phyloP scores from a whole-genome alignment of 2,113 vertebrate genomes.

The Amblyopsis rosae region DNA sequence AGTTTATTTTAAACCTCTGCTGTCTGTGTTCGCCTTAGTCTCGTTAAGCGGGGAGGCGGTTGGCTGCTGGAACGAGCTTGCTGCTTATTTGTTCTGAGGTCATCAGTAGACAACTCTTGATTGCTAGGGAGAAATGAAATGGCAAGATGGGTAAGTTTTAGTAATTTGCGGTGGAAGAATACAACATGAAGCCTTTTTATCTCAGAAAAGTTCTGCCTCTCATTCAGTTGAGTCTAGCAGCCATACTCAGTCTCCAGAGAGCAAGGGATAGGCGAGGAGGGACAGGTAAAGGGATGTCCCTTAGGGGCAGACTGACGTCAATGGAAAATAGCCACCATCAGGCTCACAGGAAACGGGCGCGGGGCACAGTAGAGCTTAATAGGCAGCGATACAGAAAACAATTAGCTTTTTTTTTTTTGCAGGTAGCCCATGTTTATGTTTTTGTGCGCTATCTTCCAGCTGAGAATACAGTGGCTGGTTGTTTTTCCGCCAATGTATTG shows the following conservation, averaged over 20 bases:
- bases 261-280: conserved; percentile 25
- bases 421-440: conserved; percentile 22
- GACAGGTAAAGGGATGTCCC: conserved; percentile 37
- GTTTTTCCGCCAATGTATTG: background rate
- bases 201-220: too few species aligned
- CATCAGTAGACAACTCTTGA: too few species aligned
- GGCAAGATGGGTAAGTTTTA: too few species aligned
- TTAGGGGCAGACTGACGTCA: conserved; percentile 49
- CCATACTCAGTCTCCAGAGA: conserved; percentile 3
- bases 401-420: conserved; percentile 34
- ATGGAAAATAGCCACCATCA: conserved; percentile 28
- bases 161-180: too few species aligned
- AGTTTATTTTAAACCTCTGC: too few species aligned
- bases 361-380: conserved; percentile 10
- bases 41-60: too few species aligned
- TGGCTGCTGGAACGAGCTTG: too few species aligned
- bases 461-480: background rate
- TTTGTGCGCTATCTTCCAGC: conserved; percentile 5
- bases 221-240: too few species aligned
- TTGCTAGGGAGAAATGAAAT: too few species aligned
- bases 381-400: conserved; percentile 48
- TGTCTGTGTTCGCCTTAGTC: too few species aligned
- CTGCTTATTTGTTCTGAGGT: too few species aligned
- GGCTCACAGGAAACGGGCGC: conserved; percentile 26
- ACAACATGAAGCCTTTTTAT: too few species aligned